These are phyloP conservation scores for Darevskia mixta DNA, from an alignment of 2,797 vertebrate species.

Conservation along the genomic window DNA sequence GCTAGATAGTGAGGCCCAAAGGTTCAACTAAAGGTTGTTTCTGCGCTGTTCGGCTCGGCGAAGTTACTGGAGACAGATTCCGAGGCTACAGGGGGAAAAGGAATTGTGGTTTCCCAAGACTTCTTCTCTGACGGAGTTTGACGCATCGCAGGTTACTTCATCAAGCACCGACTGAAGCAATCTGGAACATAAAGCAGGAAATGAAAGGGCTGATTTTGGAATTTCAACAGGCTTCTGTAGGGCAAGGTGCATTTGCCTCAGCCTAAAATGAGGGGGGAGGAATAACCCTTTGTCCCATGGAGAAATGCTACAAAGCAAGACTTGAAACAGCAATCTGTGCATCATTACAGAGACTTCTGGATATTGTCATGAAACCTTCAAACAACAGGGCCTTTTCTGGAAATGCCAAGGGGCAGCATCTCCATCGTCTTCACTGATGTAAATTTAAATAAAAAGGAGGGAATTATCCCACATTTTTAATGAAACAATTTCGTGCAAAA, in stretches of 20 bases:
- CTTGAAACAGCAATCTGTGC: constrained; percentile 67
- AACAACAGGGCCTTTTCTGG: constrained; percentile 37
- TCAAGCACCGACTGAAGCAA: constrained; percentile 68
- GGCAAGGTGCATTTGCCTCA: constrained; percentile 73
- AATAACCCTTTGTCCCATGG: constrained; percentile 71
- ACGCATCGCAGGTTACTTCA: constrained; percentile 69
- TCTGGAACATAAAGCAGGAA: constrained; percentile 72
- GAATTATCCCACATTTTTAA: neutral
- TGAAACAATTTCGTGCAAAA: neutral
- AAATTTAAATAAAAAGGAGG: constrained; percentile 9
- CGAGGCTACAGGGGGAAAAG: constrained; percentile 65
- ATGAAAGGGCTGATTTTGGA: constrained; percentile 70
- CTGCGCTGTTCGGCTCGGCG: constrained; percentile 58
- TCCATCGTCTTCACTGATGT: neutral
- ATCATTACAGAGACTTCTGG: constrained; percentile 72
- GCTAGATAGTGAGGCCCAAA: constrained; percentile 50
- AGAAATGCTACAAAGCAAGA: constrained; percentile 71
- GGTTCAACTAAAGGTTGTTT: constrained; percentile 63
- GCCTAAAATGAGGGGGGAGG: constrained; percentile 56
- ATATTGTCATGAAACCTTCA: constrained; percentile 67
- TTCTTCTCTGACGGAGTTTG: constrained; percentile 66
- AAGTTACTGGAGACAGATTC: constrained; percentile 63
- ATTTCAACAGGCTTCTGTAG: constrained; percentile 70
- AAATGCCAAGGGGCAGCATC: constrained; percentile 42
- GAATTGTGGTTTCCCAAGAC: constrained; percentile 74